Evolutionary conservation across 2,113 vertebrate species (phyloP).

Genomic region (Cromileptes altivelis): DNA sequence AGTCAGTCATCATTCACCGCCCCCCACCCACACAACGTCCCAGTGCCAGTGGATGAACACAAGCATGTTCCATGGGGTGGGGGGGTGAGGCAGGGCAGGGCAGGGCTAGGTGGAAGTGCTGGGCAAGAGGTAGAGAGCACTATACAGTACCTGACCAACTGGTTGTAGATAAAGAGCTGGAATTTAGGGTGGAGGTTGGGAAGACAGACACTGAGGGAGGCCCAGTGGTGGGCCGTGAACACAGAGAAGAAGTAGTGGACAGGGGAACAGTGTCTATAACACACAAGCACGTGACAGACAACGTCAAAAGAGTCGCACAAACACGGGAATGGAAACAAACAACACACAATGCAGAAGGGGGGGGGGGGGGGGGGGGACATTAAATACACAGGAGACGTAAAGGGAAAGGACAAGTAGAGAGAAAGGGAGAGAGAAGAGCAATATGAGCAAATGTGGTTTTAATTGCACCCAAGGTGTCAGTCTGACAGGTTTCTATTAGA

Average conservation of each 20-base stretch:
- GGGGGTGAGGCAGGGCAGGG: constrained; percentile 73
- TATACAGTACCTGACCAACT: constrained; percentile 99
- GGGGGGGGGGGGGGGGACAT: neutral
- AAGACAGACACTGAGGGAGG: constrained; percentile 99
- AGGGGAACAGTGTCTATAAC: constrained; percentile 98
- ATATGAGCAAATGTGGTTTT: constrained; percentile 72
- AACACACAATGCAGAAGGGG: constrained; percentile 11
- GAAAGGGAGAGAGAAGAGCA: constrained; percentile 84
- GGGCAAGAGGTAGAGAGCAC: constrained; percentile 67
- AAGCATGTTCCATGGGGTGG: constrained; percentile 94
- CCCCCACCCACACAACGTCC: constrained; percentile 58
- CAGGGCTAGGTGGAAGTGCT: constrained; percentile 69
- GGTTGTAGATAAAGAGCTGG: constrained; percentile 99
- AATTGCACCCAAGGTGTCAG: constrained; percentile 26
- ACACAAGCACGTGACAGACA: constrained; percentile 76
- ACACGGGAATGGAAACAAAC: constrained; percentile 34
- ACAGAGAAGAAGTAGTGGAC: constrained; percentile 99
- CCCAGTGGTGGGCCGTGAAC: constrained; percentile 99
- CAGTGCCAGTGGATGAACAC: constrained; percentile 84
- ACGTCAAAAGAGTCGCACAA: constrained; percentile 51
- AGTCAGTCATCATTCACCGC: constrained; percentile 55
- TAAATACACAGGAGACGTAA: constrained; percentile 73
- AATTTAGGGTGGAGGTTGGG: constrained; percentile 99
- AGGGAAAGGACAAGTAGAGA: constrained; percentile 85
- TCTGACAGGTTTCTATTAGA: constrained; percentile 16